These are phyloP conservation scores for Stegodyphus mimosarum DNA, from an alignment of 1,140 invertebrate species.

Conservation along the genomic window DNA sequence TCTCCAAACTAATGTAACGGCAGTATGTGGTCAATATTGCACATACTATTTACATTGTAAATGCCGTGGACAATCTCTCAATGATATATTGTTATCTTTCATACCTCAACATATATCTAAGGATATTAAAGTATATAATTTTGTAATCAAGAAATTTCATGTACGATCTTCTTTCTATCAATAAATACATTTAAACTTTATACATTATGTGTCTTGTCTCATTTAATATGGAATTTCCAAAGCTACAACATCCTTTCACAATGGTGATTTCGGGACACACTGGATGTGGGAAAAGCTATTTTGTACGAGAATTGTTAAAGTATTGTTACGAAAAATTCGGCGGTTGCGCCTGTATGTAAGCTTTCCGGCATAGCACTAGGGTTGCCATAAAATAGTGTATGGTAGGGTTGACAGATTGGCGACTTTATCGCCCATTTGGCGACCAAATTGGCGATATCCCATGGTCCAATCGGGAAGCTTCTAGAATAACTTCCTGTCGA, in stretches of 20 bases:
- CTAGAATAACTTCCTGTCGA: too few relatives aligned
- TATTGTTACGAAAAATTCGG: too few relatives aligned
- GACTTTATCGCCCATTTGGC: too few relatives aligned
- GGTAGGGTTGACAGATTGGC: too few relatives aligned
- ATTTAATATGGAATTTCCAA: conserved; percentile 10
- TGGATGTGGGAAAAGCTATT: neutral
- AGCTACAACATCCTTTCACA: conserved; percentile 3
- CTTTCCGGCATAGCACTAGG: too few relatives aligned
- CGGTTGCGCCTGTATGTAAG: too few relatives aligned
- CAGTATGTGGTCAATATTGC: conserved; percentile 32
- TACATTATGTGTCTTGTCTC: neutral
- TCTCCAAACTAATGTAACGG: conserved; percentile 2
- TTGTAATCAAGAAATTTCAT: neutral
- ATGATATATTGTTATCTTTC: neutral
- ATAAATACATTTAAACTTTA: neutral
- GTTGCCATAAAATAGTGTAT: too few relatives aligned
- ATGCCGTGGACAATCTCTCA: conserved; percentile 1
- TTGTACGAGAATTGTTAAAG: neutral
- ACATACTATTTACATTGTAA: conserved; percentile 16
- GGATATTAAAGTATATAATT: neutral
- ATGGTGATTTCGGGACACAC: neutral
- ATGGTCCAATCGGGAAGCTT: too few relatives aligned
- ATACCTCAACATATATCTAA: neutral
- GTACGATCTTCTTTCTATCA: neutral
- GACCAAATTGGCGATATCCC: too few relatives aligned